These are phyloP conservation scores for Neotoxoptera formosana DNA, from an alignment of 1,140 invertebrate species.

Conservation along the genomic window DNA sequence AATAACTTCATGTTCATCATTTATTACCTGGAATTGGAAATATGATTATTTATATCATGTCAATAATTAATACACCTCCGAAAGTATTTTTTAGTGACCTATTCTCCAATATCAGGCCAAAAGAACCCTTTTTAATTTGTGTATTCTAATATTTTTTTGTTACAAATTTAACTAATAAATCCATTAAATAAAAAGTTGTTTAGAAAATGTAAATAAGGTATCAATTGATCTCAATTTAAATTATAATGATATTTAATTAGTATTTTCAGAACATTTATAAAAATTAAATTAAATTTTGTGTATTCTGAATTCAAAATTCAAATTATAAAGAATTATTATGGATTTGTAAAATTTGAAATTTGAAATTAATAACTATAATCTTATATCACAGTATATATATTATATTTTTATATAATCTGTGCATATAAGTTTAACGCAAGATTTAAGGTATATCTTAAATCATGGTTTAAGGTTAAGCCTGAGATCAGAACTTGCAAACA, in stretches of 20 bases:
- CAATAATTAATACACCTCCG: neutral
- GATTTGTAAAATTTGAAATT: too few species aligned
- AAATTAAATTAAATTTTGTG: neutral
- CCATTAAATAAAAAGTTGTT: neutral
- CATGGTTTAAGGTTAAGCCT: too few species aligned
- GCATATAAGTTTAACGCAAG: too few species aligned
- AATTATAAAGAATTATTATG: neutral
- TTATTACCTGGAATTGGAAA: neutral
- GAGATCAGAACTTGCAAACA: neutral
- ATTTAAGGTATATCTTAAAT: too few species aligned
- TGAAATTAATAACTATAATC: too few species aligned
- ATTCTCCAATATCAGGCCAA: neutral
- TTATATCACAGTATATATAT: too few species aligned
- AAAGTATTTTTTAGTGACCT: neutral
- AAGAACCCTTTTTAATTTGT: neutral
- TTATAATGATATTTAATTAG: neutral
- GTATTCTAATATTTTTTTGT: neutral
- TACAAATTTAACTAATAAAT: neutral
- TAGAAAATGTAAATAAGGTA: neutral
- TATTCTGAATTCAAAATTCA: neutral
- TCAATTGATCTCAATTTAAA: neutral
- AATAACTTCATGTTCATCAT: slow-evolving; percentile 23
- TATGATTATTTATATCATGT: neutral
- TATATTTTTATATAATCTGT: too few species aligned
- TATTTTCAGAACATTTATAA: neutral